Evolutionary conservation across 2,797 vertebrate species (phyloP).

Genomic region (Pipistrellus pygmaeus): DNA sequence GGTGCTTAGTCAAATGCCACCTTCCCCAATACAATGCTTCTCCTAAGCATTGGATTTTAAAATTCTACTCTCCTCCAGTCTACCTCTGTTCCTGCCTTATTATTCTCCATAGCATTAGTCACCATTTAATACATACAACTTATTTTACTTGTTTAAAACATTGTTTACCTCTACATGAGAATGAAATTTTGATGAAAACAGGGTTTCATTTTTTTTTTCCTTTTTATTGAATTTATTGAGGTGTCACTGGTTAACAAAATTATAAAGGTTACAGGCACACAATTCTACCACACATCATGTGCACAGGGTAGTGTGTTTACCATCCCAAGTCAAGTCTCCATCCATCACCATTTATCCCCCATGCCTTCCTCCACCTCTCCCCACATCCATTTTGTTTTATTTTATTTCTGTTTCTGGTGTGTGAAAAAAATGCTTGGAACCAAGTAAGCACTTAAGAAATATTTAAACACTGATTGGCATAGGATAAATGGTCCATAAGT

Average conservation of each 20-base stretch:
- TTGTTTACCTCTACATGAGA: neutral
- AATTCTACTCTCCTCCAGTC: neutral
- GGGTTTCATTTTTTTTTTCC: neutral
- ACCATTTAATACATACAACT: neutral
- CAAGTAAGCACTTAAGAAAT: neutral
- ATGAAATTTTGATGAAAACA: neutral
- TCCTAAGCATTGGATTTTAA: neutral
- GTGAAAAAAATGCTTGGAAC: neutral
- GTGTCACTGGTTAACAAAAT: too few relatives aligned
- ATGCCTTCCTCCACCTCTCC: too few relatives aligned
- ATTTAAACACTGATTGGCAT: neutral
- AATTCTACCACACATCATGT: too few relatives aligned
- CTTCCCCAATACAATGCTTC: neutral
- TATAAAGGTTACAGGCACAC: too few relatives aligned
- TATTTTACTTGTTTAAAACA: slow-evolving; percentile 26
- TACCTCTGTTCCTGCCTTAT: neutral
- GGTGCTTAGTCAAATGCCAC: neutral
- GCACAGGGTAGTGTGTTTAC: too few relatives aligned
- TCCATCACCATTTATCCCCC: too few relatives aligned
- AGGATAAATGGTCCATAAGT: neutral
- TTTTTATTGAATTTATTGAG: too few relatives aligned
- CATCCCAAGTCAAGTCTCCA: too few relatives aligned
- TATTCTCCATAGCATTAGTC: neutral
- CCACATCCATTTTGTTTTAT: too few relatives aligned
- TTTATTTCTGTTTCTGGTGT: neutral